These are phyloP conservation scores for Leucopsar rothschildi DNA, from an alignment of 2,113 vertebrate species.

Conservation along the genomic window DNA sequence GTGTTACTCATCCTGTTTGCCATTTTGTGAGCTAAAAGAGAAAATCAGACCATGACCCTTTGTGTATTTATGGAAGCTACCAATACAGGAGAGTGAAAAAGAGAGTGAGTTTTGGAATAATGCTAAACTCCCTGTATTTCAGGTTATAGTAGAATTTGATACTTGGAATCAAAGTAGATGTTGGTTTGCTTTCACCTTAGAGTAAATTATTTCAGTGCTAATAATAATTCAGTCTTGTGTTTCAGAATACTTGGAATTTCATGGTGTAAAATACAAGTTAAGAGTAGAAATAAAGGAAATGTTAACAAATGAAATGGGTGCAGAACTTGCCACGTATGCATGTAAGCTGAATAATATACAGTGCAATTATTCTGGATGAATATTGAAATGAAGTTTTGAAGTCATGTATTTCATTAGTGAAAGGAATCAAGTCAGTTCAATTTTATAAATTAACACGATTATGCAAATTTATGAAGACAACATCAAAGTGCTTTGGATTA, in stretches of 20 bases:
- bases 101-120: neutral
- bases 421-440: neutral
- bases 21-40: slow-evolving; percentile 32
- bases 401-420: neutral
- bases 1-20: neutral
- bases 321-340: neutral
- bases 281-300: neutral
- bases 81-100: neutral
- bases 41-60: neutral
- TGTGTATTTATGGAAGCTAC: neutral
- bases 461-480: neutral
- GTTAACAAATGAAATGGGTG: neutral
- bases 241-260: neutral
- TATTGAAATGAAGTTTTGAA: neutral
- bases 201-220: neutral
- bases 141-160: neutral
- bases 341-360: neutral
- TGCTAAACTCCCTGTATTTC: neutral
- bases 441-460: neutral
- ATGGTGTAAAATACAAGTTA: neutral
- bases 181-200: neutral
- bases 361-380: neutral
- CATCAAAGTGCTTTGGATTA: neutral
- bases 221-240: neutral
- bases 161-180: neutral